These are phyloP conservation scores for Equus quagga DNA, from an alignment of 2,113 vertebrate species.

Conservation along the genomic window DNA sequence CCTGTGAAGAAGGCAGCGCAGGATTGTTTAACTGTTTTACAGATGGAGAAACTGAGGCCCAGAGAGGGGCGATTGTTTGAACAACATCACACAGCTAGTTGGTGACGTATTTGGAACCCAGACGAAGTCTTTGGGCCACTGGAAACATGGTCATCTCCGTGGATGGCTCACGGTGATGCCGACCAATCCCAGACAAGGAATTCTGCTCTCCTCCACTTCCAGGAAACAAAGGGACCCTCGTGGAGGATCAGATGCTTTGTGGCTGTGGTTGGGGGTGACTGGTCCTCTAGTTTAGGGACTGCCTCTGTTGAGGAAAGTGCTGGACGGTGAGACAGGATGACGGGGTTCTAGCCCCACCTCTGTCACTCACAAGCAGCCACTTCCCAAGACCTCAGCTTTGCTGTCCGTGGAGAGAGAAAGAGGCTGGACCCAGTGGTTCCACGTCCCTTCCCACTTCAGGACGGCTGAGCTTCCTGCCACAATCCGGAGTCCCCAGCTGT, in stretches of 20 bases:
- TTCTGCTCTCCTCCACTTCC: fast-evolving
- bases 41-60: background rate
- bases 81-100: background rate
- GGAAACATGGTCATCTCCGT: background rate
- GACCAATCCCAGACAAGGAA: background rate
- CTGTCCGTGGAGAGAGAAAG: background rate
- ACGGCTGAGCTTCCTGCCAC: slow-evolving; percentile 52
- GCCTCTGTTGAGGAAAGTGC: background rate
- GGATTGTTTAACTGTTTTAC: too few relatives aligned
- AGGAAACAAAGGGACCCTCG: background rate
- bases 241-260: background rate
- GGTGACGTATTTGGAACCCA: background rate
- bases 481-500: slow-evolving; percentile 56
- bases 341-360: background rate
- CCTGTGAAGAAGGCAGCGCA: background rate
- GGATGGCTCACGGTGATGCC: background rate
- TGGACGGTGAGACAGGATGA: background rate
- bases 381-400: background rate
- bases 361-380: background rate
- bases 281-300: background rate
- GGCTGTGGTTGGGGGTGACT: background rate
- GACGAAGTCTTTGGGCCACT: background rate
- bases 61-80: background rate
- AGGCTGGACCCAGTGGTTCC: background rate
- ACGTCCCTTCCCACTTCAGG: background rate